Conservation (phyloP, 2,797 vertebrate genomes). For the Euthynnus affinis region DNA sequence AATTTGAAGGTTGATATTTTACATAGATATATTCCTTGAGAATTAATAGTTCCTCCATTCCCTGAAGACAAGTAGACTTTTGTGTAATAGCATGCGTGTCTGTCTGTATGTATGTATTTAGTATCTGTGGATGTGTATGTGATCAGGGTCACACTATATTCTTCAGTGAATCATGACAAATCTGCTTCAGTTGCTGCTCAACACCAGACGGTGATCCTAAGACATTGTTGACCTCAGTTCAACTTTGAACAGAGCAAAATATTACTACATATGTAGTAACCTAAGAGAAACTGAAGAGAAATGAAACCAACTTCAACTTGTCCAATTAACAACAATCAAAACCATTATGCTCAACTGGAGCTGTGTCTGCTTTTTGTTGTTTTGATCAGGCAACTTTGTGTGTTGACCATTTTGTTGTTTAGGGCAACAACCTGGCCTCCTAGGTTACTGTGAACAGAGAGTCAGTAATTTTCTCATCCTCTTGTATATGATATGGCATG, state of each 20-base stretch:
- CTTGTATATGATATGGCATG: neutral
- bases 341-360: neutral
- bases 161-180: neutral
- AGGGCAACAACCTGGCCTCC: too few species aligned
- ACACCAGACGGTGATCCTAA: neutral
- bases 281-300: neutral
- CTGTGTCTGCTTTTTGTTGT: neutral
- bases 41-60: conserved; percentile 13
- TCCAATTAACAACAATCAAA: neutral
- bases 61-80: neutral
- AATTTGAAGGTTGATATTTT: conserved; percentile 19
- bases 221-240: neutral
- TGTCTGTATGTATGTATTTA: neutral
- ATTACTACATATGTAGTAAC: neutral
- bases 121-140: neutral
- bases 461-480: neutral
- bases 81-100: neutral
- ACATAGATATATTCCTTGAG: neutral
- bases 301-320: neutral
- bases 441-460: neutral
- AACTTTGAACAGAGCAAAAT: neutral
- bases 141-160: neutral
- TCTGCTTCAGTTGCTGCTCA: neutral
- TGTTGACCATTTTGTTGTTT: neutral
- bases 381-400: neutral